Percentiles rank a stretch among this genome's conserved stretches.
phyloP scores from a whole-genome alignment of 2,888 invertebrate genomes.

The Mactromeris polynyma region DNA sequence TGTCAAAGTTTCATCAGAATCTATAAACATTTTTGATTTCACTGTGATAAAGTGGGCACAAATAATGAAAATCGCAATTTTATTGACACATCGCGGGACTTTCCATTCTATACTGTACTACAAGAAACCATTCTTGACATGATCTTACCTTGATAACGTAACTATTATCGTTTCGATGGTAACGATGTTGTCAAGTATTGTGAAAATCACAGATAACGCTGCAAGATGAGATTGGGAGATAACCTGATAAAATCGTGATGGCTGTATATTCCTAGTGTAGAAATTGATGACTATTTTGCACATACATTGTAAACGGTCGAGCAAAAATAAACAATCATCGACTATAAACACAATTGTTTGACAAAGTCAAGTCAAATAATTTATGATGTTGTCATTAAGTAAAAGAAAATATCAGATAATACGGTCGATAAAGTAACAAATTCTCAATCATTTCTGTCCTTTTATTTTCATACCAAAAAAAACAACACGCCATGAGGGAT shows the following conservation, averaged over 20 bases:
- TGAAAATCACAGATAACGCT: slow-evolving; percentile 25
- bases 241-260: not conserved
- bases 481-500: not conserved
- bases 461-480: slow-evolving; percentile 2
- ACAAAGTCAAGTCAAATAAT: not conserved
- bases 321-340: not conserved
- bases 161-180: slow-evolving; percentile 23
- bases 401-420: not conserved
- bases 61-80: slow-evolving; percentile 9
- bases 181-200: slow-evolving; percentile 53
- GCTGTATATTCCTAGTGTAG: not conserved
- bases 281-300: slow-evolving; percentile 8
- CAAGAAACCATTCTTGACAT: not conserved
- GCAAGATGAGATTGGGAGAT: slow-evolving; percentile 23
- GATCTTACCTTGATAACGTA: slow-evolving; percentile 18
- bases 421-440: not conserved
- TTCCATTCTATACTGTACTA: not conserved
- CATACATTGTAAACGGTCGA: not conserved
- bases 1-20: slow-evolving; percentile 33
- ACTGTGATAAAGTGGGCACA: not conserved
- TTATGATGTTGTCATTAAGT: not conserved
- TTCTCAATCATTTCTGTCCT: not conserved
- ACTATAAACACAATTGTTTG: not conserved
- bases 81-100: slow-evolving; percentile 28
- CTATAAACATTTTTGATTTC: slow-evolving; percentile 23